A percentile compares a stretch with the other conserved stretches of the same genome.
Conservation (phyloP, 2,797 vertebrate genomes). For the Pipistrellus nathusii region DNA sequence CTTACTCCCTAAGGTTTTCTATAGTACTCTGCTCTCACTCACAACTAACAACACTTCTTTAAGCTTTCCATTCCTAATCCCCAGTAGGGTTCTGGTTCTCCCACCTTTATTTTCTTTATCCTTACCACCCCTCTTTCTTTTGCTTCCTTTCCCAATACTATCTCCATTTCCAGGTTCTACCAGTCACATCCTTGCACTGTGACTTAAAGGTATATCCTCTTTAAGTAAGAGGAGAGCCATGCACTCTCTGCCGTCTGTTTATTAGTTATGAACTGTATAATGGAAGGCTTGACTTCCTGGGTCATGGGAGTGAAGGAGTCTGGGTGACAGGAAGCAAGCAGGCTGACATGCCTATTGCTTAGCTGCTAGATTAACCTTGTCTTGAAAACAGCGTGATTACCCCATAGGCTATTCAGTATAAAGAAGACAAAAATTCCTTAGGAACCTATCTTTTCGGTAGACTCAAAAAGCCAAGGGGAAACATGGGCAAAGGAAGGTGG, state of each 20-base stretch:
- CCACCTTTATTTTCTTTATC: constrained; percentile 49
- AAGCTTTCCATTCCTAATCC: constrained; percentile 58
- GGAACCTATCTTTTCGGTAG: constrained; percentile 64
- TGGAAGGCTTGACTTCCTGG: constrained; percentile 81
- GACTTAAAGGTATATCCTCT: constrained; percentile 59
- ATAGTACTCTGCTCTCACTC: constrained; percentile 50
- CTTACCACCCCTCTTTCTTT: constrained; percentile 28
- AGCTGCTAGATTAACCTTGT: constrained; percentile 73
- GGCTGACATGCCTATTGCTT: constrained; percentile 68
- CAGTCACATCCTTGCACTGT: constrained; percentile 62
- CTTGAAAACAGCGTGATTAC: constrained; percentile 68
- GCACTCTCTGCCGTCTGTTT: constrained; percentile 66
- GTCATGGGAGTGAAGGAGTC: constrained; percentile 77
- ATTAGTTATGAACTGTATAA: constrained; percentile 76
- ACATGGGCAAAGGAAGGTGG: constrained; percentile 79
- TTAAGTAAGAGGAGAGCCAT: constrained; percentile 58
- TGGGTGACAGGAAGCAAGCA: constrained; percentile 80
- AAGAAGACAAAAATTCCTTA: constrained; percentile 71
- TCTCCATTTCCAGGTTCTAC: constrained; percentile 63
- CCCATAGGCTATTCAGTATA: constrained; percentile 58
- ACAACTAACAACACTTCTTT: constrained; percentile 64
- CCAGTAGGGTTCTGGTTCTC: constrained; percentile 20
- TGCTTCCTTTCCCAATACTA: constrained; percentile 25
- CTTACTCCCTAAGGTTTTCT: constrained; percentile 67
- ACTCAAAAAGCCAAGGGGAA: constrained; percentile 61